Evolutionary conservation across 1,140 invertebrate species (phyloP).

Genomic region (Pachypsylla venusta): DNA sequence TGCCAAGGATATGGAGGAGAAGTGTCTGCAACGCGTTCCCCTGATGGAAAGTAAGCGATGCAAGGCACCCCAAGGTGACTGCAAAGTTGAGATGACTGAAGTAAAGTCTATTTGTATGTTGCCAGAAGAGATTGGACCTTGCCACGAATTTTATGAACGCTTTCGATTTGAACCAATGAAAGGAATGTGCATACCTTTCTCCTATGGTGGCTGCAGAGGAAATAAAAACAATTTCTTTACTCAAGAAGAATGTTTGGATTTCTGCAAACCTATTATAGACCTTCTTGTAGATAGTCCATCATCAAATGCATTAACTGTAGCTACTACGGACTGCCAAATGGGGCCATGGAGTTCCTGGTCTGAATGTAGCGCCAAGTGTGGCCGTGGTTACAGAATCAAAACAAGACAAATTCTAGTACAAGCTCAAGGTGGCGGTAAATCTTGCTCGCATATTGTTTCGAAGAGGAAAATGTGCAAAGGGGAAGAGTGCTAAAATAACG

Average conservation of each 20-base stretch:
- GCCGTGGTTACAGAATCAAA: slow-evolving; percentile 38
- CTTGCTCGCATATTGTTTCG: neutral
- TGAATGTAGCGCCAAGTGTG: slow-evolving; percentile 60
- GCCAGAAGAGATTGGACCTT: slow-evolving; percentile 48
- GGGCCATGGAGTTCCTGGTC: slow-evolving; percentile 61
- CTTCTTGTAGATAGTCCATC: neutral
- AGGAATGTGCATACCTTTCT: slow-evolving; percentile 55
- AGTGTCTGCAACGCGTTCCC: neutral
- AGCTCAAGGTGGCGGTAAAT: neutral
- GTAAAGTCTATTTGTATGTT: slow-evolving; percentile 12
- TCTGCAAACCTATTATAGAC: neutral
- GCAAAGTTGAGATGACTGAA: neutral
- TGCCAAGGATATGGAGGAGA: neutral
- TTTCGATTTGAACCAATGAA: slow-evolving; percentile 42
- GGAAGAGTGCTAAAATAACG: no score
- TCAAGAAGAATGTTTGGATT: slow-evolving; percentile 47
- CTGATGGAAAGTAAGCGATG: neutral
- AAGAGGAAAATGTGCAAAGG: neutral
- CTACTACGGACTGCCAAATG: slow-evolving; percentile 45
- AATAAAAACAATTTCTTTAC: slow-evolving; percentile 77
- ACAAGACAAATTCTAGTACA: slow-evolving; percentile 13
- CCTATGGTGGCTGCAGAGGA: slow-evolving; percentile 78
- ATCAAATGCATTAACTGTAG: slow-evolving; percentile 19
- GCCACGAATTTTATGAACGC: slow-evolving; percentile 54
- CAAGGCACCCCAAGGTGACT: neutral